phyloP scores from a whole-genome alignment of 1,140 invertebrate genomes.

The Lepidurus arcticus region DNA sequence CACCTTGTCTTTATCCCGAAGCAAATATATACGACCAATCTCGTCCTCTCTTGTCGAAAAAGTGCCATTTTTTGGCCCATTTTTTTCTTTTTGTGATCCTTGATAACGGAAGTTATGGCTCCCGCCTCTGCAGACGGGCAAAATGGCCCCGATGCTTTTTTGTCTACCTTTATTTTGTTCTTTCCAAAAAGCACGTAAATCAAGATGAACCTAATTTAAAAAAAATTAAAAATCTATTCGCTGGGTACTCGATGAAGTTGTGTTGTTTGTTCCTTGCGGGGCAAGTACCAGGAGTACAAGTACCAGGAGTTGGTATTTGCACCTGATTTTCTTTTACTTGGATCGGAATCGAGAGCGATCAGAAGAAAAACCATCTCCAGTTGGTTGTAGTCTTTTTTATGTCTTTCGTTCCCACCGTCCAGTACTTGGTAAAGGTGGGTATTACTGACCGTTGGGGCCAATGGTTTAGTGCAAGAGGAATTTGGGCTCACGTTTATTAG shows the following conservation, averaged over 20 bases:
- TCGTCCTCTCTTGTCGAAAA: background rate
- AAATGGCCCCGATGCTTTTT: background rate
- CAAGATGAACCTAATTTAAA: background rate
- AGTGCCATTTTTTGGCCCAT: background rate
- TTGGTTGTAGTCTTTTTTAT: no score
- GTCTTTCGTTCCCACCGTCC: background rate
- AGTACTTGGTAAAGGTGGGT: background rate
- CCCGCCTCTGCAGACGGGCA: background rate
- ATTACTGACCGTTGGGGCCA: background rate
- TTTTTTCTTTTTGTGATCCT: background rate
- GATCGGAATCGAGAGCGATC: no score
- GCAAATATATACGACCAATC: background rate
- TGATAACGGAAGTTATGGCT: background rate
- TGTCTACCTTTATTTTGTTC: background rate
- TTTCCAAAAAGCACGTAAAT: background rate
- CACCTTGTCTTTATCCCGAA: background rate
- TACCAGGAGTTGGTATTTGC: no score
- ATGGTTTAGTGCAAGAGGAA: background rate
- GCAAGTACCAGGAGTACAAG: no score
- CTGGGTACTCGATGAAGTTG: no score
- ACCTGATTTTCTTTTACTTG: no score
- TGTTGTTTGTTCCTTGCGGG: no score
- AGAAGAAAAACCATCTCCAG: no score
- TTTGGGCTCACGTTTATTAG: background rate
- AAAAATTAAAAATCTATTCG: no score